Evolutionary conservation across 2,888 invertebrate species (phyloP).

Genomic region (Brachylomia viminalis): DNA sequence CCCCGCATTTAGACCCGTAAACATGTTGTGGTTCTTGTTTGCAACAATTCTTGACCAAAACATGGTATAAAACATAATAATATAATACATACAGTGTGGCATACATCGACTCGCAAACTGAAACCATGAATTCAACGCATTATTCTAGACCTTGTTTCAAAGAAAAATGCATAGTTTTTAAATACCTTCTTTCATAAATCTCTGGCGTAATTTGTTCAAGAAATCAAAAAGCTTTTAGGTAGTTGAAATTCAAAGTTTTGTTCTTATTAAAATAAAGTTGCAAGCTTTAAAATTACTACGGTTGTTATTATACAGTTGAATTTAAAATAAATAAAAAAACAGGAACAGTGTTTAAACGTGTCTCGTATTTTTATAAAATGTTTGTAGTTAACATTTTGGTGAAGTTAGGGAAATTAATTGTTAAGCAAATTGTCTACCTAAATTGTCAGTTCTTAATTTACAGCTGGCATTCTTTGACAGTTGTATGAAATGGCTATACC

Average conservation of each 20-base stretch:
- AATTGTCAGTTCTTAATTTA: neutral
- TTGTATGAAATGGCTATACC: neutral
- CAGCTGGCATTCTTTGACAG: neutral
- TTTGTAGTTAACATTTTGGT: neutral
- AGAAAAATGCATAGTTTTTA: too few species aligned
- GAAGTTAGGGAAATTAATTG: neutral
- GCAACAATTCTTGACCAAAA: too few species aligned
- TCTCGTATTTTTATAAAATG: conserved; percentile 15
- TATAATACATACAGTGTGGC: too few species aligned
- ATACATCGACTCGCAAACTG: too few species aligned
- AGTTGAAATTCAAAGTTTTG: conserved; percentile 37
- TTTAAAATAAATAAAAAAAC: conserved; percentile 44
- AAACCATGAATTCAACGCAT: too few species aligned
- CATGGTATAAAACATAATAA: too few species aligned
- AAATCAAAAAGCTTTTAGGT: conserved; percentile 58
- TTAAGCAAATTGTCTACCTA: neutral
- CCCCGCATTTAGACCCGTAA: too few species aligned
- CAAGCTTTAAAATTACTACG: conserved; percentile 15
- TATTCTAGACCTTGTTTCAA: too few species aligned
- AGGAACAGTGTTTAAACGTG: conserved; percentile 23
- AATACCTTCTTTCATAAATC: conserved; percentile 39
- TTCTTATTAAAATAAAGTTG: conserved; percentile 40
- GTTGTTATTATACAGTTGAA: conserved; percentile 21
- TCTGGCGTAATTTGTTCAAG: conserved; percentile 28
- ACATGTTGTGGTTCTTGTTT: neutral